Evolutionary conservation across 1,140 invertebrate genomes (phyloP).

Genomic region (Bombus breviceps): DNA sequence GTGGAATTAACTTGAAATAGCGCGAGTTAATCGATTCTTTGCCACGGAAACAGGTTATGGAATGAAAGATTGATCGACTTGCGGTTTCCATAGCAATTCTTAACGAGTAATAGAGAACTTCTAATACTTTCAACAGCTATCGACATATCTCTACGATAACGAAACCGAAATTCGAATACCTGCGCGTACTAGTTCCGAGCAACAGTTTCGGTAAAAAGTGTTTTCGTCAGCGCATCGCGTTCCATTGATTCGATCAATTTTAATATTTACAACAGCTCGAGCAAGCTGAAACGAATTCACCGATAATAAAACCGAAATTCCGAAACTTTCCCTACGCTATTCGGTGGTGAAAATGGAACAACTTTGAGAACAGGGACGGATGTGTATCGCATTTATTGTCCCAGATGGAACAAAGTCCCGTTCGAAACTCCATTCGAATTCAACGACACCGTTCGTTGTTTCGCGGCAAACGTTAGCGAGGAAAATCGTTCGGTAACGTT

Average conservation of each 20-base stretch:
- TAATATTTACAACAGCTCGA: neutral
- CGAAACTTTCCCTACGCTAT: neutral
- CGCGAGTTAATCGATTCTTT: constrained; percentile 11
- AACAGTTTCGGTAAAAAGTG: no score
- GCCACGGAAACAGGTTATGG: neutral
- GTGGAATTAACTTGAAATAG: neutral
- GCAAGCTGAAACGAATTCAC: neutral
- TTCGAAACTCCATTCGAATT: constrained; percentile 7
- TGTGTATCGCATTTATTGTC: neutral
- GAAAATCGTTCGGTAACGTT: constrained; percentile 15
- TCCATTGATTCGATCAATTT: no score
- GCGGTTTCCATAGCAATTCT: neutral
- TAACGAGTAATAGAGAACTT: no score
- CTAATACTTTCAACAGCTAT: no score
- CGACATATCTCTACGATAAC: no score
- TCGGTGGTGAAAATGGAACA: neutral
- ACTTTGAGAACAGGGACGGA: neutral
- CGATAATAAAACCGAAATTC: neutral
- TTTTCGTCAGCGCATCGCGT: no score
- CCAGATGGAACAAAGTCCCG: neutral
- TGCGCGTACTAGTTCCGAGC: no score
- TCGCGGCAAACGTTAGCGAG: constrained; percentile 14
- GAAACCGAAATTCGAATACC: no score
- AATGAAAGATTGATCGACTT: neutral
- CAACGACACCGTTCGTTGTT: neutral